Evolutionary conservation across 2,797 vertebrate species (phyloP).

Genomic region (Notolabrus celidotus): DNA sequence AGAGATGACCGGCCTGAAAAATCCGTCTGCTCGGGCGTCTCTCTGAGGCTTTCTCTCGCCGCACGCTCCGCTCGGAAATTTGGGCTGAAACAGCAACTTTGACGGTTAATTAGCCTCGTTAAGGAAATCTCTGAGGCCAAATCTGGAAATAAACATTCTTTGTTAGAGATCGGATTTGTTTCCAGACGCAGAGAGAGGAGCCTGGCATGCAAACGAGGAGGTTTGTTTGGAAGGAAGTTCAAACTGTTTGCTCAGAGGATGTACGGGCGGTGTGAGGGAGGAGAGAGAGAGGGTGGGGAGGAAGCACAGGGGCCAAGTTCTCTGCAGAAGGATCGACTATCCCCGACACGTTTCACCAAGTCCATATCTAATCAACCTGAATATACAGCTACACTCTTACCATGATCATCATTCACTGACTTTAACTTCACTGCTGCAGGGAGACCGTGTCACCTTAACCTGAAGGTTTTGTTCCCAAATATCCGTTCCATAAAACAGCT

Average conservation of each 20-base stretch:
- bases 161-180: conserved; percentile 47
- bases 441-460: too few relatives aligned
- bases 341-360: too few relatives aligned
- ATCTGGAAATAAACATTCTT: conserved; percentile 71
- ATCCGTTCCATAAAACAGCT: too few relatives aligned
- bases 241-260: background rate
- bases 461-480: too few relatives aligned
- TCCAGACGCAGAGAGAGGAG: conserved; percentile 21
- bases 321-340: too few relatives aligned
- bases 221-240: conserved; percentile 19
- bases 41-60: conserved; percentile 66
- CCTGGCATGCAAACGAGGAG: conserved; percentile 24
- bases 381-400: too few relatives aligned
- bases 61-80: conserved; percentile 6
- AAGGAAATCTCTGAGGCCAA: conserved; percentile 66
- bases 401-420: too few relatives aligned
- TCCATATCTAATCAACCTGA: too few relatives aligned
- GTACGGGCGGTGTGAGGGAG: background rate
- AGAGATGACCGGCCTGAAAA: conserved; percentile 59
- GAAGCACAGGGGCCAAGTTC: too few relatives aligned
- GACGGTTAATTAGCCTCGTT: conserved; percentile 75
- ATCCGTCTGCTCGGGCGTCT: conserved; percentile 50
- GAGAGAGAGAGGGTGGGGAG: too few relatives aligned
- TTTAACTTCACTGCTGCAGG: too few relatives aligned
- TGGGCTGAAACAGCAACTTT: conserved; percentile 71